A percentile compares a stretch with the other conserved stretches of the same genome.
These are phyloP conservation scores for Hylaea fasciaria DNA, from an alignment of 2,888 invertebrate species.

Conservation along the genomic window DNA sequence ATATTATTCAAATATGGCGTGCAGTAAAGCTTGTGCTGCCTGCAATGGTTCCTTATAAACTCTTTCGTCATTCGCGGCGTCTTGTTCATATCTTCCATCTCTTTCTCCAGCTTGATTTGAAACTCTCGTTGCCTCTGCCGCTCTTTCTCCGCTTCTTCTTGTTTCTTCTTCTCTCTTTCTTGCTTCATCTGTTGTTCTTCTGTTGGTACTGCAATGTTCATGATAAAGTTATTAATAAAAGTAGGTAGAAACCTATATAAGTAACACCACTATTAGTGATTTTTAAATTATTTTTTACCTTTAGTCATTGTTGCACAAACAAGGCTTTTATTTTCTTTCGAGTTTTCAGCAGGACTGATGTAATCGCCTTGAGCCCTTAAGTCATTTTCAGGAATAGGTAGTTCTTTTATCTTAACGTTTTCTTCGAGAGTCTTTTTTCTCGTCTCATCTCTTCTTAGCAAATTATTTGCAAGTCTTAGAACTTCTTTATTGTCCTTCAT, in stretches of 20 bases:
- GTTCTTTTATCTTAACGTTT: constrained; percentile 46
- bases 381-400: constrained; percentile 52
- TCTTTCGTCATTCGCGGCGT: constrained; percentile 90
- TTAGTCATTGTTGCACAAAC: constrained; percentile 7
- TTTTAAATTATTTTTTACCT: constrained; percentile 8
- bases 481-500: constrained; percentile 80
- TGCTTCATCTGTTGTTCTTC: constrained; percentile 43
- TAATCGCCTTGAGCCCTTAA: constrained; percentile 67
- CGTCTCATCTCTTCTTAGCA: constrained; percentile 66
- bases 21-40: constrained; percentile 92
- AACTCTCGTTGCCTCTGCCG: constrained; percentile 59
- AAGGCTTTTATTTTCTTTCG: neutral
- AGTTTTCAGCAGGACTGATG: constrained; percentile 35
- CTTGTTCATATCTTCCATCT: constrained; percentile 69
- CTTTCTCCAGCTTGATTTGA: constrained; percentile 65
- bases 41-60: constrained; percentile 92
- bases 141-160: constrained; percentile 60
- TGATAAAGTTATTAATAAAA: neutral
- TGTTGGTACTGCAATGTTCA: constrained; percentile 28
- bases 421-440: constrained; percentile 51
- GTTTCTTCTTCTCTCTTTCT: constrained; percentile 52
- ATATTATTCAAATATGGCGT: constrained; percentile 97
- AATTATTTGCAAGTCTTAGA: constrained; percentile 67
- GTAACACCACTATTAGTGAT: too few species aligned
- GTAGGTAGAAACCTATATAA: too few species aligned